Evolutionary conservation across 2,113 vertebrate species (phyloP), one percentile per base, ranked within the genome.

Genomic region (Burhinus oedicnemus): DNA sequence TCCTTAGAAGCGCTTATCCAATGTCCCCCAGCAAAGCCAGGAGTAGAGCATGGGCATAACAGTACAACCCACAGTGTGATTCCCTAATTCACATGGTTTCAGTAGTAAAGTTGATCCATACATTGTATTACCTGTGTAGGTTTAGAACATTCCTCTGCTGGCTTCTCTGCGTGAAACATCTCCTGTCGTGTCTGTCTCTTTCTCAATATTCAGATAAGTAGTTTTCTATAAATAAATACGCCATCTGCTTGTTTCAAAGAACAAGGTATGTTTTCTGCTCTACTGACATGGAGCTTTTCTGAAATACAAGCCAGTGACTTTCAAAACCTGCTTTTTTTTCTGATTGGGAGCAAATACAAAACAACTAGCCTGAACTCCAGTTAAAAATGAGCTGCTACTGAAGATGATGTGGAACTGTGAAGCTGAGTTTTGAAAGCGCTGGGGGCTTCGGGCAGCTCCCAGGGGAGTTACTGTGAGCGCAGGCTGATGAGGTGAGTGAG

Each of bases 31-130:
- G 32, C 29, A 34, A 60, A 61, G 44, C n/a, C 77, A 36, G 51
- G 45, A 52, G 1, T 3, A 6, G 17, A 22, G 17, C 0, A 0
- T 32, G 38, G 27, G 38, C 21, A 8, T 40, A 42, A 26, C 3
- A 4, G 51, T 34, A 2, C 26, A 44, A 23, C 7, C 32, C 8
- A 3, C 60, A 12, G 3, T 0, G 0, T 1, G 0, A 12, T 45
- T 69, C 47, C 25, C 2, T 32, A 8, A 18, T 9, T 30, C 0
- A 0, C 3, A 0, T 8, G 8, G 12, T 6, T 65, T 78, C 29
- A 11, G 60, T 23, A 13, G 9, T 36, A 10, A 66, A 34, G 55
- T 25, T 34, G 18, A 21, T 68, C 17, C 21, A 1, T 54, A 25
- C 0, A 0, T 23, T 40, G 7, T 29, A 6, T 49, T 70, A 26